Evolutionary conservation across 2,113 vertebrate genomes (phyloP).

Genomic region (Lathamus discolor): DNA sequence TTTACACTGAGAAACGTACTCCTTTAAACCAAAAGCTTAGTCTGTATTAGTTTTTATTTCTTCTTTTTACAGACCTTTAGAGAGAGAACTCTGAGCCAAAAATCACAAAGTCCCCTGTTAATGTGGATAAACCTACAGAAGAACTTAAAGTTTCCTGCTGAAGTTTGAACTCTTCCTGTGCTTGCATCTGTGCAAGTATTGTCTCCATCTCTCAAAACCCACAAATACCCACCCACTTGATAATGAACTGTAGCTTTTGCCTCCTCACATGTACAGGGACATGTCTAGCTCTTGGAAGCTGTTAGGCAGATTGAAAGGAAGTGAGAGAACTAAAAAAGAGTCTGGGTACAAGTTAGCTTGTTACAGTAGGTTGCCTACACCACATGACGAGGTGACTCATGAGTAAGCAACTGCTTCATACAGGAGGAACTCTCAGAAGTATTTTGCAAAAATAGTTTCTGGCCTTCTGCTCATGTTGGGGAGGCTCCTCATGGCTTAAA

Average conservation of each 20-base stretch:
- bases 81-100: neutral
- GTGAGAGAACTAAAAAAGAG: neutral
- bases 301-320: neutral
- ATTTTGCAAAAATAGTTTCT: neutral
- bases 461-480: neutral
- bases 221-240: neutral
- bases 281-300: neutral
- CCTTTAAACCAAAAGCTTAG: neutral
- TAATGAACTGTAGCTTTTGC: neutral
- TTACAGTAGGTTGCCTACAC: neutral
- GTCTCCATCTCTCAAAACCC: neutral
- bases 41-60: neutral
- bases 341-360: neutral
- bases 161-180: neutral
- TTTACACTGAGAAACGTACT: neutral
- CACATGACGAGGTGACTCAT: neutral
- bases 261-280: neutral
- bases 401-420: neutral
- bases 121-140: neutral
- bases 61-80: neutral
- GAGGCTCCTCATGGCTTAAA: neutral
- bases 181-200: neutral
- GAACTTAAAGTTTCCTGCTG: fast-evolving
- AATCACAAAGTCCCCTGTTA: neutral
- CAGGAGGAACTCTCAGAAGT: neutral